A percentile compares a stretch with the other conserved stretches of the same genome.
Evolutionary conservation across 1,140 invertebrate genomes (phyloP).

Genomic region (Euura saliciscinereae): DNA sequence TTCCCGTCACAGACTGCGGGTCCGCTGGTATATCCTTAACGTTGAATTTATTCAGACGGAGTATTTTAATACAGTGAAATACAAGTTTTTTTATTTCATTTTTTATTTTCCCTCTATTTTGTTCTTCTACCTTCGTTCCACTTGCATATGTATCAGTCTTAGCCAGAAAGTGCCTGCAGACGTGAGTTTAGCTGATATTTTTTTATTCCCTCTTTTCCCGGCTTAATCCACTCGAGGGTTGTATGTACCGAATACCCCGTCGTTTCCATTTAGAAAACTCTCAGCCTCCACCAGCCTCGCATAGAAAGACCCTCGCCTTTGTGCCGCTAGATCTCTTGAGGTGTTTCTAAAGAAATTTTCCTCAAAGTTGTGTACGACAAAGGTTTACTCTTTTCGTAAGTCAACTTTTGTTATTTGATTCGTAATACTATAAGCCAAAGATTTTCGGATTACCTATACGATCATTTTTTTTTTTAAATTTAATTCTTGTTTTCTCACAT

Average conservation of each 20-base stretch:
- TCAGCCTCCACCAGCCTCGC: too few relatives aligned
- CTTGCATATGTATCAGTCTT: constrained; percentile 7
- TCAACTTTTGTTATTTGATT: too few relatives aligned
- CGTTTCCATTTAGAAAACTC: not conserved
- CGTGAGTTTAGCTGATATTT: not conserved
- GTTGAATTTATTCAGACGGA: not conserved
- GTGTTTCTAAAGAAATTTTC: too few relatives aligned
- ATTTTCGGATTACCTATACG: too few relatives aligned
- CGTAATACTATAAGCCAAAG: too few relatives aligned
- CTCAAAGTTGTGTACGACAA: too few relatives aligned
- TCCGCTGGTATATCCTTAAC: not conserved
- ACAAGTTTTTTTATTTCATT: too few relatives aligned
- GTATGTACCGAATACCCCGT: not conserved
- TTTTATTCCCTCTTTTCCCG: not conserved
- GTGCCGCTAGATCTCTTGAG: not conserved
- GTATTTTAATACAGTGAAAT: not conserved
- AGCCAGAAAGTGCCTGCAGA: not conserved
- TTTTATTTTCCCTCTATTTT: too few relatives aligned
- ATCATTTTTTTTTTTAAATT: too few relatives aligned
- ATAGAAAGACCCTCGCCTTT: too few relatives aligned
- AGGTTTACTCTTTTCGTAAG: too few relatives aligned
- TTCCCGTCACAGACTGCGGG: not conserved
- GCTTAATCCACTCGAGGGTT: not conserved
- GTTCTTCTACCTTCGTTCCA: not conserved
- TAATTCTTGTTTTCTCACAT: too few relatives aligned